Base-by-base conservation (phyloP, 2,797 vertebrate species). In the Bryconaethiops microstoma region DNA sequence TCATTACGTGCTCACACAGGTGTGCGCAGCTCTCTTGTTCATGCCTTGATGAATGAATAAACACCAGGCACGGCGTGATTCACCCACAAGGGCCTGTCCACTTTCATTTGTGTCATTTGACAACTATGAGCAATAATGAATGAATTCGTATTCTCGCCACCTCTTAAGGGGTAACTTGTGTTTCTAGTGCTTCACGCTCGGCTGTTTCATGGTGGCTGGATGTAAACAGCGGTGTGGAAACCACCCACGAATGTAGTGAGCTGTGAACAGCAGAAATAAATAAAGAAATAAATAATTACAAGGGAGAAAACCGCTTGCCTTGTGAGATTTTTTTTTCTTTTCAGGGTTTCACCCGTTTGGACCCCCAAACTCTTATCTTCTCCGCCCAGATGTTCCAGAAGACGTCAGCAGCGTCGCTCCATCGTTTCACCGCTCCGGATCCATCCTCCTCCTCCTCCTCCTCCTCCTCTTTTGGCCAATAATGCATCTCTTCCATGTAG, bases 401-500 rank as follows among this genome's bases (percentile, higher is more conserved):
- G 29, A 71, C 54, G 55, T 77, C 60, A 77, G 69, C 63, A 7
- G 35, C 59, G 17, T 65, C 10, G n/a, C 48, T 70, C 80, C 65
- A 39, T 81, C 74, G 72, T 76, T 81, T 64, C 57, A 21, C 69
- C 23, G 74, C 80, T 48, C 23, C 17, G 4, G 7, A 17, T 2
- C 60, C 25, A 19, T 71, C 69, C 62, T 82, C 74, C 63, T 65
- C 78, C 72, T n/a, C 55, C 63, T 65, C 78, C 72, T n/a, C 55
- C 64, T 71, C 19, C 35, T 21, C n/a, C 42, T 64, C 62, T 6
- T 48, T 23, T 4, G 10, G 59, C 45, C 85, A 78, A 42, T 86
- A 82, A 89, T 89, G 89, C 84, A 88, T 88, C 67, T 79, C 80
- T 81, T 80, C 73, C 85, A 72, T 17, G 35, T 67, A 81, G 57